Base-by-base conservation (phyloP, 1,140 invertebrate species). In the Rhagoletis zephyria region DNA sequence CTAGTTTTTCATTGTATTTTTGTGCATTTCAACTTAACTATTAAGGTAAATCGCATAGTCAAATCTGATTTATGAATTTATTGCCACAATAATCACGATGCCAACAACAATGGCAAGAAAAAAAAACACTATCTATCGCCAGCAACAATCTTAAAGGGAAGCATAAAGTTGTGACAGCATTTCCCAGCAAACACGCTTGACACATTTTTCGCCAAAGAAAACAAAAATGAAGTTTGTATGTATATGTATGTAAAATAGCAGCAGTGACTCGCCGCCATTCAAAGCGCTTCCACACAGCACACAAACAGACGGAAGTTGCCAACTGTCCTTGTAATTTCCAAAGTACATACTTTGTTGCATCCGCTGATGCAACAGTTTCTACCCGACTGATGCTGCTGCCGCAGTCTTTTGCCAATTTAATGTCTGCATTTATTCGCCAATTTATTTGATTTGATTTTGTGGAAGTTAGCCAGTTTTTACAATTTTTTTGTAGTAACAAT, bases 361-460 rank as follows among this genome's bases (percentile, higher is more conserved):
- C 74, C 74, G 74, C 16, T 48, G n/a, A 51, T 81, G 48, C 74
- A 81, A 81, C 48, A 81, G 45, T 81, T 81, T 81, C 48, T 12
- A 5, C 45, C n/a, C 45, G 56, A 51, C 74, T 56, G 70, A 10
- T 9, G 48, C 7, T 56, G 74, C 48, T 81, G 48, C 6, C 19
- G 16, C 51, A 48, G 74, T 81, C 70, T 81, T 81, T 81, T 81
- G 74, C 48, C 74, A 81, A 56, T 81, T 59, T 81, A 56, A 81
- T 81, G 48, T 56, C 74, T 81, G 19, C 74, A 81, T 81, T 81
- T 81, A 81, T n/a, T n/a, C 74, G 74, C 48, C 74, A 81, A 81
- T 81, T 81, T 81, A n/a, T 1, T 81, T 59, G 45, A 81, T 81
- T 30, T 56, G n/a, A 81, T 59, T 81, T 81, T 48, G 48, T 81